Base-by-base conservation (phyloP, 2,888 invertebrate species). In the Drosophila fulvimacula region DNA sequence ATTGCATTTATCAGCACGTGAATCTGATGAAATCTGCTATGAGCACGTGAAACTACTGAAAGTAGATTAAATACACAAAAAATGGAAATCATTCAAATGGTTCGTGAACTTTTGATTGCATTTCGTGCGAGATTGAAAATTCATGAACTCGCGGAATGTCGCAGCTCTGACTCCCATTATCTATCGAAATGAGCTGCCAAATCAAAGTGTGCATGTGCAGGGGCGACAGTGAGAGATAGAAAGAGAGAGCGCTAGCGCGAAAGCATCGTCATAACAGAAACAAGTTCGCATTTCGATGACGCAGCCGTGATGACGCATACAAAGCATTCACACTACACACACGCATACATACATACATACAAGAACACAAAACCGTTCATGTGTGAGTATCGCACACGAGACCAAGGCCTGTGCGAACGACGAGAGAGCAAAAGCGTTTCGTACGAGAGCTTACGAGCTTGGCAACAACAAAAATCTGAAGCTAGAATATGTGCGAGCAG, bases 241-340 rank as follows among this genome's bases (percentile, higher is more conserved):
- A 24, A 11, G 27, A 7, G 58, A 10, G 49, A 17, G 30, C 30
- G 30, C 30, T 15, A 21, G 17, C 21, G 44, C 38, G 24, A 49
- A 52, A 39, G 52, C 76, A 76, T 70, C 84, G 79, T 84, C 85
- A 46, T 46, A 68, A 51, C 67, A 38, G 38, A 73, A 76, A 48
- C 75, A 73, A 72, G 75, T 60, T 75, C 44, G 39, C 52, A 52
- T 56, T 69, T 72, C 68, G 85, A 80, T 82, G 81, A 82, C 81
- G 81, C 81, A 82, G 81, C 76, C 61, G 49, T 73, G 76, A 46
- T 82, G 85, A 82, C 81, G 85, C 82, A 85, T 84, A 44, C 21
- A 72, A 41, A 17, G 44, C 41, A 51, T 38, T 11, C 36, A 36
- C 30, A 17, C 30, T 30, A 11, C 13, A 19, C 27, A 27, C 34